Evolutionary conservation across 2,797 vertebrate species (phyloP).

Genomic region (Etheostoma perlongum): DNA sequence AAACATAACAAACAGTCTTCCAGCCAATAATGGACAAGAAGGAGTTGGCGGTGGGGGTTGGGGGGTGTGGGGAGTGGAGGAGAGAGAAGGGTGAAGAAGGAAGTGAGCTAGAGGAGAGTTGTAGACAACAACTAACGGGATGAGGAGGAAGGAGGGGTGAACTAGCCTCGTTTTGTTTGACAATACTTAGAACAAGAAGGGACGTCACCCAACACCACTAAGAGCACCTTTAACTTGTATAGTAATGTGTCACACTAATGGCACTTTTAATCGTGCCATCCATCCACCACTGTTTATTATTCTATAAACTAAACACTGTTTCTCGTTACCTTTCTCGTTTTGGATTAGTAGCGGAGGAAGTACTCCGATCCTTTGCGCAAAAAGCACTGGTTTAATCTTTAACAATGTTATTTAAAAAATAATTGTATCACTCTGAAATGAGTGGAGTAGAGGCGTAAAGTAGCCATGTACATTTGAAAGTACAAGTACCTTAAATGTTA

Average conservation of each 20-base stretch:
- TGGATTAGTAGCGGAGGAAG: neutral
- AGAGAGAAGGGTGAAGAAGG: too few species aligned
- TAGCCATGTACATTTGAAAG: neutral
- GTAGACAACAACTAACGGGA: too few species aligned
- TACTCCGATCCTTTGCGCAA: neutral
- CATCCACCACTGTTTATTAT: neutral
- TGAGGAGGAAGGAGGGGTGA: too few species aligned
- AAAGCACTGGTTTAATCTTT: neutral
- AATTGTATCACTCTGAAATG: neutral
- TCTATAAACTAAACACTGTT: neutral
- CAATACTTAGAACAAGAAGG: too few species aligned
- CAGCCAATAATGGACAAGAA: too few species aligned
- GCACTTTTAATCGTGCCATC: neutral
- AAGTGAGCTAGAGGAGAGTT: too few species aligned
- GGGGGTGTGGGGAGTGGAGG: too few species aligned
- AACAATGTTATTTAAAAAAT: neutral
- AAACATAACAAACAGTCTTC: too few species aligned
- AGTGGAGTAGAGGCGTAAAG: neutral
- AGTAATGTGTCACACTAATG: neutral
- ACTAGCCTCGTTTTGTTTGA: too few species aligned
- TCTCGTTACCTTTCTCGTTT: neutral
- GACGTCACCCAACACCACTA: too few species aligned
- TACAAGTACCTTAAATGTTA: neutral
- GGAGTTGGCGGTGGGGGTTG: too few species aligned
- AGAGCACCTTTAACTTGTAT: neutral